A percentile compares a stretch with the other conserved stretches of the same genome.
These are phyloP conservation scores for Drosophila yakuba DNA, from an alignment of 1,140 invertebrate species.

Conservation along the genomic window DNA sequence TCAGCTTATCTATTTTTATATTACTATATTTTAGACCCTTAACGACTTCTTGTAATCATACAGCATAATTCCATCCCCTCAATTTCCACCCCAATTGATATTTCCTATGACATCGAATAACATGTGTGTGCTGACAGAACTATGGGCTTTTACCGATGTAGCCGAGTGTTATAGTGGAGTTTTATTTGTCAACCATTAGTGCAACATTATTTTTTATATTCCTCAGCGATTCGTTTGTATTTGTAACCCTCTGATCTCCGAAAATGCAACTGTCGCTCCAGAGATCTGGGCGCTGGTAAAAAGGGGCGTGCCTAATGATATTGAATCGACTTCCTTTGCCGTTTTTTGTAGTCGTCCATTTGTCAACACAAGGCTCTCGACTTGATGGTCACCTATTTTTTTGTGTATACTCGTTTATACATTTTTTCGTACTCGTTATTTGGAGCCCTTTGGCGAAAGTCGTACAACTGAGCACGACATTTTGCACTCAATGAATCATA, in stretches of 20 bases:
- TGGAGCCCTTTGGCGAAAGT: slow-evolving; percentile 51
- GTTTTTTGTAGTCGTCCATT: slow-evolving; percentile 50
- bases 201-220: slow-evolving; percentile 6
- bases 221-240: neutral
- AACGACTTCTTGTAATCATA: slow-evolving; percentile 18
- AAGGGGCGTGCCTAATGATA: slow-evolving; percentile 49
- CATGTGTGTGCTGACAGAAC: slow-evolving; percentile 20
- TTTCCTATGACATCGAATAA: slow-evolving; percentile 3
- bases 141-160: slow-evolving; percentile 7
- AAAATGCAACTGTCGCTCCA: neutral
- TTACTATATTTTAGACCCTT: slow-evolving; percentile 6
- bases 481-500: slow-evolving; percentile 78
- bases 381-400: slow-evolving; percentile 44
- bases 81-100: slow-evolving; percentile 38
- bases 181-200: slow-evolving; percentile 35
- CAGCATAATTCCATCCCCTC: slow-evolving; percentile 12
- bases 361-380: slow-evolving; percentile 57
- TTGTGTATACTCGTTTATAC: neutral
- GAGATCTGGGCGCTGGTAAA: neutral
- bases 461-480: slow-evolving; percentile 55
- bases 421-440: slow-evolving; percentile 22
- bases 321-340: slow-evolving; percentile 64
- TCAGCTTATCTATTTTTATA: neutral
- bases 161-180: slow-evolving; percentile 5
- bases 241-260: slow-evolving; percentile 6